Percentiles rank a stretch among this genome's conserved stretches.
Evolutionary conservation across 35 echinoderm and acorn worm genomes (phyloP).

Genomic region (Heliocidaris erythrogramma): DNA sequence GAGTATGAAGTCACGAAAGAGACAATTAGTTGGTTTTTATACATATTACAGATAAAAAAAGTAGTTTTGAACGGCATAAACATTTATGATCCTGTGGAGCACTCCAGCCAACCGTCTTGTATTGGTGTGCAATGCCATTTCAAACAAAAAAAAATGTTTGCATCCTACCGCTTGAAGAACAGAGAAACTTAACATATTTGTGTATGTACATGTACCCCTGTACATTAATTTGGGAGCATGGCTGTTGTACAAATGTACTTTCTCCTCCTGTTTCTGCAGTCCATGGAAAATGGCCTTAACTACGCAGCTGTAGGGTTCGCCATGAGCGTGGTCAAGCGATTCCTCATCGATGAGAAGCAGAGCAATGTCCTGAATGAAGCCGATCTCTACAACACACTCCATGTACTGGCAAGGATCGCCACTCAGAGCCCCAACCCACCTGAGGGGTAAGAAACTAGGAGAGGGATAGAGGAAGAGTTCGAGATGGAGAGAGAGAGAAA

Average conservation of each 20-base stretch:
- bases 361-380: conserved; percentile 94
- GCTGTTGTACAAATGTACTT: no score
- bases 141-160: no score
- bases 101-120: background rate
- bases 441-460: conserved; percentile 66
- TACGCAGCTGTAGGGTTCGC: conserved; percentile 80
- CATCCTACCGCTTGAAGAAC: no score
- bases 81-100: background rate
- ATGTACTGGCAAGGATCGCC: conserved; percentile 77
- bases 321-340: conserved; percentile 85
- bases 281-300: conserved; percentile 92
- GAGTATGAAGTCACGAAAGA: no score
- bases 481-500: background rate
- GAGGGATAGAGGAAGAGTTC: background rate
- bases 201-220: no score
- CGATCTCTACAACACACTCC: conserved; percentile 89
- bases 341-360: conserved; percentile 92
- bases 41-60: no score
- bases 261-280: conserved; percentile 52
- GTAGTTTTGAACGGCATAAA: no score
- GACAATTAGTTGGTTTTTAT: no score
- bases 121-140: no score
- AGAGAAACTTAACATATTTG: no score
- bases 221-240: no score
- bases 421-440: conserved; percentile 84